phyloP scores from a whole-genome alignment of 2,113 vertebrate genomes.

The Taxidea taxus region DNA sequence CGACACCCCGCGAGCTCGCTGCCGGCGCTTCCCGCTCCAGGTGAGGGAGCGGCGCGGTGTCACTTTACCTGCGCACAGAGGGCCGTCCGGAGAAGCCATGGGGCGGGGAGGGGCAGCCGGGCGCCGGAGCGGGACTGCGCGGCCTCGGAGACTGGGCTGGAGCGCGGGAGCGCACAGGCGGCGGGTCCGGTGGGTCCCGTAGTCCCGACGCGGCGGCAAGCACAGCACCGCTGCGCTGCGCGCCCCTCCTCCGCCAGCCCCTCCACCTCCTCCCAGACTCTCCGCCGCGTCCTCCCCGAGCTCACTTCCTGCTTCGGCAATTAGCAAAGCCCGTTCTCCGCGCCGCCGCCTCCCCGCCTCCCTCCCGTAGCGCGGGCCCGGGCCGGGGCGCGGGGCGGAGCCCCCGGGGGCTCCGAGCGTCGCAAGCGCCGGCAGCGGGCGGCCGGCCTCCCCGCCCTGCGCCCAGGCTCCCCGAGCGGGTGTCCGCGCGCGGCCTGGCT shows the following conservation, averaged over 20 bases:
- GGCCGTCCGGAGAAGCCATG: slow-evolving; percentile 80
- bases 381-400: not conserved
- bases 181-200: not conserved
- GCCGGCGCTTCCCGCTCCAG: not conserved
- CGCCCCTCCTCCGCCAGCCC: not conserved
- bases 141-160: not conserved
- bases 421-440: not conserved
- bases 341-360: not conserved
- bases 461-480: not conserved
- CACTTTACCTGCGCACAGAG: slow-evolving; percentile 75
- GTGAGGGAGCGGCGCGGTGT: not conserved
- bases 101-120: not conserved
- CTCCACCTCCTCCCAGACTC: not conserved
- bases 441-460: not conserved
- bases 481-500: not conserved
- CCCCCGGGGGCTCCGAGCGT: accelerated
- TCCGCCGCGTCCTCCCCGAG: not conserved
- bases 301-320: slow-evolving; percentile 68
- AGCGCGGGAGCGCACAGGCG: not conserved
- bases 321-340: not conserved
- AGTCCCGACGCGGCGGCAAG: not conserved
- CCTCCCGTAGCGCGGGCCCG: not conserved
- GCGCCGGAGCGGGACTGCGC: not conserved
- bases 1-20: not conserved
- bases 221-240: not conserved